Evolutionary conservation across 2,888 invertebrate species (phyloP), one percentile per base, ranked within the genome.

Genomic region (Drosophila anomalata): DNA sequence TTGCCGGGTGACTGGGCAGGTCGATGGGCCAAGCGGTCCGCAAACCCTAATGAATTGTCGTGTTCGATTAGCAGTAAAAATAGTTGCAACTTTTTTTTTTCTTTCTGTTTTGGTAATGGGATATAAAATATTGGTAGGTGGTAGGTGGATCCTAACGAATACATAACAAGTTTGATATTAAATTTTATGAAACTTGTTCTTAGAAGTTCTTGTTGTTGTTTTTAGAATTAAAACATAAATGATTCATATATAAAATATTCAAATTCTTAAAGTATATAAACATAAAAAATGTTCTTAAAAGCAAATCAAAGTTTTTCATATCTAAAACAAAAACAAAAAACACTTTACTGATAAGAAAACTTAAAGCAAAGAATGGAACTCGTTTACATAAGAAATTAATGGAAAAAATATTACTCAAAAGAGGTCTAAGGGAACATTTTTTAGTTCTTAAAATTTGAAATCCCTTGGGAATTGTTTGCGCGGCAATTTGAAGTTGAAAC

Each of bases 11-110:
- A 72, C 52, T 56, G 44, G 46, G 26, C 47, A 62, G 61, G 61
- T 62, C 61, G 48, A 46, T 68, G 58, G 52, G 56, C 77, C 46
- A 65, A 57, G 47, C 47, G 53, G 61, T 60, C 70, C 59, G 20
- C 54, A 56, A 50, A 50, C 29, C 52, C 46, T 57, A 39, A 41
- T 75, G 39, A 63, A 61, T 57, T 75, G 76, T 70, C 76, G 65
- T 42, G 12, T 52, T 78, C 51, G 61, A 76, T 76, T 74, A 76
- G 76, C 70, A 58, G 63, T 22, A 67, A 50, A 29, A 56, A 48
- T 66, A 62, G 58, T 61, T 61, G 29, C 41, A 39, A 31, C 12
- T 22, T 51, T 12, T 20, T 17, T 44, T 26, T 12, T 46, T 42
- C 8, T 50, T 31, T 54, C 26, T 26, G 11, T 46, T 31, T 48